A percentile compares a stretch with the other conserved stretches of the same genome.
Evolutionary conservation across 2,888 invertebrate genomes (phyloP).

Genomic region (Ceraclea dissimilis): DNA sequence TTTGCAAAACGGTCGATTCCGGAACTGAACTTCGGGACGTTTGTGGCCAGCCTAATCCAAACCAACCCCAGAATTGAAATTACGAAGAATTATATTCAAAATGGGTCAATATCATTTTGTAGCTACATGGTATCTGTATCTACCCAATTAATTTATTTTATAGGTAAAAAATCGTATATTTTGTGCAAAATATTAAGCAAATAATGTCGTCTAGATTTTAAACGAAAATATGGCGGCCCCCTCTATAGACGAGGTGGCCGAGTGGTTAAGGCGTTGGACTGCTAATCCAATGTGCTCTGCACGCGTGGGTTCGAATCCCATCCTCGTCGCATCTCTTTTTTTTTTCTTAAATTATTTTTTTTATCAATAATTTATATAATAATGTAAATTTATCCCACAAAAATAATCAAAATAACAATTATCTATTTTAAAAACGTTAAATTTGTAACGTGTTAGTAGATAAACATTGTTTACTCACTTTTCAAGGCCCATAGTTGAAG

Average conservation of each 20-base stretch:
- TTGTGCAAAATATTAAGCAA: no score
- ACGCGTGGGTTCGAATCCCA: constrained; percentile 30
- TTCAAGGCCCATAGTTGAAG: constrained; percentile 19
- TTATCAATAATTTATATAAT: constrained; percentile 1
- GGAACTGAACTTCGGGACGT: no score
- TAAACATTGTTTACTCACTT: constrained; percentile 14
- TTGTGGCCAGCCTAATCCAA: no score
- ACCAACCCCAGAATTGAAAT: no score
- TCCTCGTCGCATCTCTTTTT: constrained; percentile 27
- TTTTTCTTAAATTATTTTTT: constrained; percentile 8
- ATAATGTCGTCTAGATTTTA: neutral
- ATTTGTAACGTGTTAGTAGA: no score
- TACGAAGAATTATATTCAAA: no score
- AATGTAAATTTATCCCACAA: neutral
- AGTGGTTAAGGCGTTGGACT: constrained; percentile 53
- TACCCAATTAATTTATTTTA: no score
- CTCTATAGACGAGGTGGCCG: constrained; percentile 41
- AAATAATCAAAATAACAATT: neutral
- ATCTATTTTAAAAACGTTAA: no score
- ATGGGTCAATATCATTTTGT: no score
- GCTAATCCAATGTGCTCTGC: constrained; percentile 39
- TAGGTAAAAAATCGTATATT: no score
- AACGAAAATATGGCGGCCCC: constrained; percentile 6
- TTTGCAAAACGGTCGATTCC: no score
- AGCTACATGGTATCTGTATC: no score